Evolutionary conservation across 2,113 vertebrate species (phyloP).

Genomic region (Thalassoma bifasciatum): DNA sequence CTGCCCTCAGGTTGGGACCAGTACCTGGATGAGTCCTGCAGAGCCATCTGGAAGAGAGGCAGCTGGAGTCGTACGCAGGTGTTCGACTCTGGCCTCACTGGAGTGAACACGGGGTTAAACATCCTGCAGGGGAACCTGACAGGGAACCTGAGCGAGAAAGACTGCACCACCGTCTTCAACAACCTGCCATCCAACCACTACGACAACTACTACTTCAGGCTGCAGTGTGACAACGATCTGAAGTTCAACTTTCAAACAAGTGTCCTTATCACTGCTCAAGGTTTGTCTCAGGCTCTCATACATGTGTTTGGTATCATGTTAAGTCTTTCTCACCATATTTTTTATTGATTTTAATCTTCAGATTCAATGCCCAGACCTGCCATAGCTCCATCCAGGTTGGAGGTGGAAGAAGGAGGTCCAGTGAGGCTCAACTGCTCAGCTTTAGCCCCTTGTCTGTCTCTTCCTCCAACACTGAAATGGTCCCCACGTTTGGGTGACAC

Average conservation of each 20-base stretch:
- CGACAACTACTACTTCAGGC: constrained; percentile 65
- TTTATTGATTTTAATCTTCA: constrained; percentile 22
- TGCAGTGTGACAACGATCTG: constrained; percentile 58
- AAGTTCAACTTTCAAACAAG: constrained; percentile 53
- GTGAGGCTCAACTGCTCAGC: constrained; percentile 68
- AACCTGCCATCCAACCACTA: constrained; percentile 34
- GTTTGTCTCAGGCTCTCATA: constrained; percentile 17
- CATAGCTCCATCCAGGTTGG: constrained; percentile 43
- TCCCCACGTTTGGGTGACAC: constrained; percentile 47
- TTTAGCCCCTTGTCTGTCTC: constrained; percentile 53
- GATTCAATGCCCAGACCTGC: constrained; percentile 52
- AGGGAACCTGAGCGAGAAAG: constrained; percentile 50
- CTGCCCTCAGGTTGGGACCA: constrained; percentile 8
- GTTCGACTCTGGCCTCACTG: constrained; percentile 69
- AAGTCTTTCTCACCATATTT: neutral
- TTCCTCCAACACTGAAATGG: constrained; percentile 73
- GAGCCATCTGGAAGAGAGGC: constrained; percentile 67
- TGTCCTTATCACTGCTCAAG: constrained; percentile 43
- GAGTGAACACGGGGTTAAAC: constrained; percentile 15
- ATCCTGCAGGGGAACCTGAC: constrained; percentile 62
- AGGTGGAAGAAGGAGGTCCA: constrained; percentile 65
- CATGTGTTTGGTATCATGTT: neutral
- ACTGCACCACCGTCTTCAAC: constrained; percentile 74
- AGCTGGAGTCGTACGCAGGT: constrained; percentile 23
- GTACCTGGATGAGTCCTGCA: constrained; percentile 53